Evolutionary conservation across 2,797 vertebrate genomes (phyloP).

Genomic region (Sebastiscus tertius): DNA sequence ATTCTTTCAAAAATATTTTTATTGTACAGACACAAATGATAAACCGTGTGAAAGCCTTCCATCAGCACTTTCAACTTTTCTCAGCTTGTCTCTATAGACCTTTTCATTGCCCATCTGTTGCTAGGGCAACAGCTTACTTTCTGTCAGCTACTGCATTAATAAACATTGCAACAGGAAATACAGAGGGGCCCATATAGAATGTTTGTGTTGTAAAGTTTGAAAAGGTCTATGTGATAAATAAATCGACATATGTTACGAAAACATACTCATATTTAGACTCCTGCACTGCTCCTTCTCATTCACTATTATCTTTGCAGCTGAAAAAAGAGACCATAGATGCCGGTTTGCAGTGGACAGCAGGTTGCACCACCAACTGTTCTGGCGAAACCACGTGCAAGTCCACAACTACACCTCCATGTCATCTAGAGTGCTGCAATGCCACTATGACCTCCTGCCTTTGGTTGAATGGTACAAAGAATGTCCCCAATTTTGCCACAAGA

Average conservation of each 20-base stretch:
- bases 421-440: constrained; percentile 85
- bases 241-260: background rate
- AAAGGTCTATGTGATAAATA: background rate
- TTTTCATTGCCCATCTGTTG: no score
- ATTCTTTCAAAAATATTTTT: background rate
- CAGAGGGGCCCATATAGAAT: no score
- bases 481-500: constrained; percentile 62
- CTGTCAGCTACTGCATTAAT: no score
- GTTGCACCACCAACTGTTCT: constrained; percentile 82
- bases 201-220: no score
- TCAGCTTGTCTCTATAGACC: background rate
- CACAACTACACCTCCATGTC: constrained; percentile 62
- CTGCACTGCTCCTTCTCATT: background rate
- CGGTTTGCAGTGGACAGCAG: constrained; percentile 67
- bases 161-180: no score
- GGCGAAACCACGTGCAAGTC: constrained; percentile 35
- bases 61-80: background rate
- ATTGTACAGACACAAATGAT: background rate
- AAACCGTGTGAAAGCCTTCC: background rate
- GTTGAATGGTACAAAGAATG: constrained; percentile 81
- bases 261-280: background rate
- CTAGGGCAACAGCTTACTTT: no score
- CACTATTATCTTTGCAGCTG: constrained; percentile 74
- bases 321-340: constrained; percentile 59
- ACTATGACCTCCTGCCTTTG: constrained; percentile 81